Base-by-base conservation (phyloP, 2,113 vertebrate genomes). In the Vimba vimba region DNA sequence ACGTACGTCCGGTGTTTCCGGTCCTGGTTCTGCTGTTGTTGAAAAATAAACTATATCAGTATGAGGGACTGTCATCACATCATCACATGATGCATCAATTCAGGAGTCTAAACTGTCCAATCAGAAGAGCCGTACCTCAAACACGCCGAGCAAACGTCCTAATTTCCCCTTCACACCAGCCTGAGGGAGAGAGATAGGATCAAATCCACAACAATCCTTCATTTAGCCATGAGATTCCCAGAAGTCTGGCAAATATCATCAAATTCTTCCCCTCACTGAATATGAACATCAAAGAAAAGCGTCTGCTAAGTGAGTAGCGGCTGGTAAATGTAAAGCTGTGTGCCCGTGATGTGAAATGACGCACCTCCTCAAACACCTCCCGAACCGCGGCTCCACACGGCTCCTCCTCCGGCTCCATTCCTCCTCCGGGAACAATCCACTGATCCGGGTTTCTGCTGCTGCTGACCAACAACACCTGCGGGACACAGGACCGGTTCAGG, bases 341-440 rank as follows among this genome's bases (percentile, higher is more conserved):
- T 39, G 39, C 7, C 39, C 39, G 39, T 39, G 39, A 43, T 43
- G 39, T 43, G 39, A 30, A 17, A 30, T 30, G 6, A 66, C 0
- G 85, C 90, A 98, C 98, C 97, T 99, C 98, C 47, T 99, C 98
- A 82, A 96, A 99, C 86, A 99, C 98, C 89, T 99, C 98, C 17
- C 98, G 95, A 77, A 96, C 95, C 0, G 98, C 98, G 0, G 98
- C 98, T 8, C 97, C 94, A 4, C 94, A 94, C 0, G 98, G 97
- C 92, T 99, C 98, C 93, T 99, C 98, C 75, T 98, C 97, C 0
- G 98, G 98, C 93, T 99, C 98, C 97, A 99, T 98, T 86, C 98
- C 98, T 27, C 98, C 98, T 27, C 98, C 98, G 0, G 98, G 98
- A 47, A 99, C 98, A 36, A 99, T 99, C 98, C 98, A 99, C 94